Conservation (phyloP, 2,113 vertebrate species). For the Anguilla japonica region DNA sequence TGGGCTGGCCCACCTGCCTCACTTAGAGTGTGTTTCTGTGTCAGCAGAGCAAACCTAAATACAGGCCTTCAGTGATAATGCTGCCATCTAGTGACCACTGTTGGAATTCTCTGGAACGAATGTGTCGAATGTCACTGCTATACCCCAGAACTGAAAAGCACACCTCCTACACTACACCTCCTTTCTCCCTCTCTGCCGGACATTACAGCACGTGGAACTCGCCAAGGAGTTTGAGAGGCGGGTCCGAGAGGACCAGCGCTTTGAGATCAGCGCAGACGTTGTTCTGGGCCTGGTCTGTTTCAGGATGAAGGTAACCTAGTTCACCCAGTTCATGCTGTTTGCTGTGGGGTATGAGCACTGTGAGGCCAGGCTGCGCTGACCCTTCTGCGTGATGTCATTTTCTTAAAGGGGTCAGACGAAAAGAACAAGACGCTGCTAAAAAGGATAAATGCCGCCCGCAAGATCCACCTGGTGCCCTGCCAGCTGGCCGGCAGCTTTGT, state of each 20-base stretch:
- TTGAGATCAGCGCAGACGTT: conserved; percentile 88
- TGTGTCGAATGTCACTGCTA: not conserved
- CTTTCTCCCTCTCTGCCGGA: conserved; percentile 1
- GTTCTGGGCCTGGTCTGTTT: conserved; percentile 92
- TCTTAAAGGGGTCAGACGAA: conserved; percentile 77
- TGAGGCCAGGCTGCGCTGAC: not conserved
- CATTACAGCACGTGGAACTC: conserved; percentile 80
- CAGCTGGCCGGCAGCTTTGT: conserved; percentile 79
- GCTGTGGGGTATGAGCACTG: not conserved
- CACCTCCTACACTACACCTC: not conserved
- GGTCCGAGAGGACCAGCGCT: conserved; percentile 81
- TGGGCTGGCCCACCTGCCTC: not conserved
- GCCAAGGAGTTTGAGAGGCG: conserved; percentile 84
- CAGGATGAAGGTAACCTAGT: conserved; percentile 86
- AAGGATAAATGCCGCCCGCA: conserved; percentile 74
- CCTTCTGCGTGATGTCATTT: not conserved
- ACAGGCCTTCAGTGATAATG: not conserved
- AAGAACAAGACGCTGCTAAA: conserved; percentile 83
- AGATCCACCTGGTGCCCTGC: conserved; percentile 91
- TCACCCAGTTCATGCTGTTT: not conserved
- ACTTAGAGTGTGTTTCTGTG: not conserved
- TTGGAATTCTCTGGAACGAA: not conserved
- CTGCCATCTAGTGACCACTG: conserved; percentile 22
- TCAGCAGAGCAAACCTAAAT: not conserved
- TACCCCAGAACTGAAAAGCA: not conserved